Conservation (phyloP, 2,113 vertebrate species). For the Ibidorhyncha struthersii region DNA sequence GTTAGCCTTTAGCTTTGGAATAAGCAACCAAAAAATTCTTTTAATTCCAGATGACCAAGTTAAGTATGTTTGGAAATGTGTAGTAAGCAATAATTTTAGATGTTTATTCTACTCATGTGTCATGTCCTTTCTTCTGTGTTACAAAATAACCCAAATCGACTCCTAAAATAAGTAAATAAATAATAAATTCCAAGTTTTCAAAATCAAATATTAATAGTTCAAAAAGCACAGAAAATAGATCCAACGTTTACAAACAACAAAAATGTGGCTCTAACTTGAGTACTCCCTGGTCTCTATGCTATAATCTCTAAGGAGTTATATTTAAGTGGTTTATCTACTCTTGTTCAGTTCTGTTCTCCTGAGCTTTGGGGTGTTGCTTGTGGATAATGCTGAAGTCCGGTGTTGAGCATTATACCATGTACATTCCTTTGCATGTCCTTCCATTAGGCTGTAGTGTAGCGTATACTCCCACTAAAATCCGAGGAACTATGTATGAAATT, state of each 20-base stretch:
- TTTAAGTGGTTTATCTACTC: neutral
- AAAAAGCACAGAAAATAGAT: neutral
- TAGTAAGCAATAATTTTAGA: neutral
- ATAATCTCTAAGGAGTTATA: neutral
- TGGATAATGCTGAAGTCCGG: neutral
- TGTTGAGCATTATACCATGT: neutral
- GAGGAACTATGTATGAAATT: neutral
- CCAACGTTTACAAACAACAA: neutral
- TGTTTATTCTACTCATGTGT: neutral
- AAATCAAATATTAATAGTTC: neutral
- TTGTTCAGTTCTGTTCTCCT: neutral
- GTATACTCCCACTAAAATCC: neutral
- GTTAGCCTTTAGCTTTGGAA: neutral
- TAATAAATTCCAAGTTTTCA: neutral
- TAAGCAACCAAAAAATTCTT: neutral
- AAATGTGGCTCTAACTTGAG: neutral
- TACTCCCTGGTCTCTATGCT: neutral
- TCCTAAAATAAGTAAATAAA: neutral
- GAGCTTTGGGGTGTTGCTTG: neutral
- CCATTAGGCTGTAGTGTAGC: neutral
- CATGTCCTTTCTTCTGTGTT: neutral
- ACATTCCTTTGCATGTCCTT: neutral
- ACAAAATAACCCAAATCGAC: neutral
- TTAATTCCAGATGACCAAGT: neutral
- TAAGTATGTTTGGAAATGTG: neutral